Conservation (phyloP, 2,113 vertebrate species). For the Ctenodactylus gundi region DNA sequence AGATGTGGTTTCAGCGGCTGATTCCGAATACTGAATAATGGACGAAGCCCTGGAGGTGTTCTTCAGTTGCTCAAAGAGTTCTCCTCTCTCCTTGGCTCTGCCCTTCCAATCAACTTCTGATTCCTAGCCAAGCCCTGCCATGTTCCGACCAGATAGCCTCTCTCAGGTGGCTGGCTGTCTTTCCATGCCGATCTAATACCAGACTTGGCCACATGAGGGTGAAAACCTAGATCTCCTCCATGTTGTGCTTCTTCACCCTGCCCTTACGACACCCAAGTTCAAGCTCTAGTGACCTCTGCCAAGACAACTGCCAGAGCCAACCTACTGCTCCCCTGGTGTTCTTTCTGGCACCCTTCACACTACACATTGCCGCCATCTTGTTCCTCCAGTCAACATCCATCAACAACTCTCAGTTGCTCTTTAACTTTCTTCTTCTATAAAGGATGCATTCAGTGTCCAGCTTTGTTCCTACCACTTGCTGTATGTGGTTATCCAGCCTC, state of each 20-base stretch:
- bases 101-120: background rate
- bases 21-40: background rate
- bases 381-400: background rate
- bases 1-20: background rate
- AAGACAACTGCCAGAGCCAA: background rate
- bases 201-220: background rate
- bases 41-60: background rate
- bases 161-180: too few relatives aligned
- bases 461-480: background rate
- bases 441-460: background rate
- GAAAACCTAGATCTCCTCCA: background rate
- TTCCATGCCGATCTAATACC: background rate
- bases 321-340: too few relatives aligned
- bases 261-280: too few relatives aligned
- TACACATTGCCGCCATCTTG: background rate
- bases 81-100: background rate
- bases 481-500: background rate
- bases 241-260: background rate
- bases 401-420: background rate
- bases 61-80: background rate
- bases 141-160: background rate
- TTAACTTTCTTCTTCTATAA: background rate
- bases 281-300: background rate
- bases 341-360: background rate
- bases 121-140: background rate